Percentiles rank a stretch among this genome's conserved stretches.
These are phyloP conservation scores for Phalacrocorax aristotelis DNA, from an alignment of 2,113 vertebrate species.

Conservation along the genomic window DNA sequence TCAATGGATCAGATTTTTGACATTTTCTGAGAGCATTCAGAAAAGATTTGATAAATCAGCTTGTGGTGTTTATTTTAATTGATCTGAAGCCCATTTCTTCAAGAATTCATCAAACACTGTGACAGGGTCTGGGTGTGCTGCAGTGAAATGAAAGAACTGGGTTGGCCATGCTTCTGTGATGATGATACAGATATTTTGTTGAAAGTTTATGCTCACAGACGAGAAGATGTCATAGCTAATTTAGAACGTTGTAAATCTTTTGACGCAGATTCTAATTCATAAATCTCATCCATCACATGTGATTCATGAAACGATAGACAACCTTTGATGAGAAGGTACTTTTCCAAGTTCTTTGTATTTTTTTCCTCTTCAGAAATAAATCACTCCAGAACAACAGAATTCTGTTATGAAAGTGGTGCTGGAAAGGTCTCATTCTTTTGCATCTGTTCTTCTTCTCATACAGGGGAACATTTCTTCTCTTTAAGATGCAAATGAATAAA, in stretches of 20 bases:
- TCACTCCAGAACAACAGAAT: conserved; percentile 74
- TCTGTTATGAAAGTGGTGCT: conserved; percentile 67
- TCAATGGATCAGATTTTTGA: conserved; percentile 87
- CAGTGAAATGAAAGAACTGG: conserved; percentile 67
- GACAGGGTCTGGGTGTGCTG: conserved; percentile 74
- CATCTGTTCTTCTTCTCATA: conserved; percentile 45
- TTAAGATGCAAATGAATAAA: conserved; percentile 42
- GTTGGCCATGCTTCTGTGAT: conserved; percentile 70
- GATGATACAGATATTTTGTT: conserved; percentile 81
- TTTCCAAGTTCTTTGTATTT: conserved; percentile 78
- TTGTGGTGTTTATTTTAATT: conserved; percentile 87
- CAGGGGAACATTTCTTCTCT: conserved; percentile 15
- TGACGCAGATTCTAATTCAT: conserved; percentile 79
- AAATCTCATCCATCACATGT: conserved; percentile 81
- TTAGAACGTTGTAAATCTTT: conserved; percentile 80
- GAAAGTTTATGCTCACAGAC: conserved; percentile 76
- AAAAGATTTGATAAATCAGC: conserved; percentile 88
- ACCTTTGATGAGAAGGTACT: conserved; percentile 79
- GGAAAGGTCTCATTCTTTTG: conserved; percentile 47
- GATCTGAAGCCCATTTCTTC: conserved; percentile 83
- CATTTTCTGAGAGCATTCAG: conserved; percentile 84
- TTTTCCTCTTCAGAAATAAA: conserved; percentile 76
- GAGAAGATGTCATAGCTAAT: conserved; percentile 81
- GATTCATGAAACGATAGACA: conserved; percentile 83
- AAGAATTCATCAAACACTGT: conserved; percentile 82